phyloP scores from a whole-genome alignment of 2,113 vertebrate genomes.

The Phalacrocorax brasilianus region DNA sequence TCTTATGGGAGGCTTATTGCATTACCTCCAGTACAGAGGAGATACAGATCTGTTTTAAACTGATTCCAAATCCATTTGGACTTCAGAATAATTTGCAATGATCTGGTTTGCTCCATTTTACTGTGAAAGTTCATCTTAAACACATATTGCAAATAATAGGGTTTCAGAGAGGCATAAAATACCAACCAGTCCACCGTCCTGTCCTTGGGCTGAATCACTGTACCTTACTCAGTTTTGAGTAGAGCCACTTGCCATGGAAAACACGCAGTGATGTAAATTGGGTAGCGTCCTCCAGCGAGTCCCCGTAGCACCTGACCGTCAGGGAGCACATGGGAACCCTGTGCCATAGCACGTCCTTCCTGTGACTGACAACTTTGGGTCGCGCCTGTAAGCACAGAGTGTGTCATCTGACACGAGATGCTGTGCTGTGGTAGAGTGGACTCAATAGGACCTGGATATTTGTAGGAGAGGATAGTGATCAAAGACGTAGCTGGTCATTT shows the following conservation, averaged over 20 bases:
- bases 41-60: not conserved
- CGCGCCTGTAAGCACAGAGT: not conserved
- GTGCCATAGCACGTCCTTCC: not conserved
- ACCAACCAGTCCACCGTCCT: no score
- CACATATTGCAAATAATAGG: not conserved
- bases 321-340: fast-evolving
- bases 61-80: not conserved
- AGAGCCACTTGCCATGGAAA: not conserved
- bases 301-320: not conserved
- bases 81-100: not conserved
- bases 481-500: not conserved
- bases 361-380: not conserved
- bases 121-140: not conserved
- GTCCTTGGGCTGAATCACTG: not conserved
- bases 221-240: not conserved
- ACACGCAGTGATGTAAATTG: fast-evolving
- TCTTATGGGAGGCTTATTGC: not conserved
- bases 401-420: fast-evolving
- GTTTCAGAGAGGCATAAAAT: not conserved
- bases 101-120: not conserved
- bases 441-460: not conserved
- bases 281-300: not conserved
- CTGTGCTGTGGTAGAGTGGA: not conserved
- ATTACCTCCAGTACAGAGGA: not conserved
- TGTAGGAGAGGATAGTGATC: not conserved